Base-by-base conservation (phyloP, 2,797 vertebrate species). In the Gymnothorax reevesii region DNA sequence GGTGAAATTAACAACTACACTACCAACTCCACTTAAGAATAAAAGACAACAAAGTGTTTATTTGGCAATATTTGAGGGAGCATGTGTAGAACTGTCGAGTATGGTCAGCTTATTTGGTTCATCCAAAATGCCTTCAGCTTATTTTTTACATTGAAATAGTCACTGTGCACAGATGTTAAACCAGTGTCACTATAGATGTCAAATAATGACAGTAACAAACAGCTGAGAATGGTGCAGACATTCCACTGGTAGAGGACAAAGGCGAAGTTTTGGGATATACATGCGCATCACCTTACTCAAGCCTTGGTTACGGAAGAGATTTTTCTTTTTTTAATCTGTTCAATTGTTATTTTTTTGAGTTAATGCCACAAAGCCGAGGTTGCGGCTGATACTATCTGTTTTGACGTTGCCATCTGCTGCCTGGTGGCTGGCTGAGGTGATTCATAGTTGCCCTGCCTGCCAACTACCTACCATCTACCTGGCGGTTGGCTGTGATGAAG, bases 131-230 rank as follows among this genome's bases (percentile, higher is more conserved):
- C 73, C 52, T 15, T 77, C 15, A 15, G 73, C 13, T 49, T 49
- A 42, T 75, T 75, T 75, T 75, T 75, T 6, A 75, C 71, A 75
- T 75, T 75, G 10, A 42, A 15, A 33, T 69, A 6, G 66, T 25
- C 66, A 25, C 42, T 75, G 10, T 33, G 25, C 71, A 75, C 71
- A 75, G 15, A 77, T 77, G 15, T 20, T 17, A 20, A 77, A 49
- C 17, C 33, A 9, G 33, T 52, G 15, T 49, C 15, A 49, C 49
- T 42, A 77, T 15, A 80, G 55, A 80, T 80, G 22, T 80, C 77
- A 80, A 80, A 80, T 22, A 52, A 22, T 80, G 49, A 80, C 52
- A 22, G 77, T 54, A 77, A 52, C 33, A 77, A 77, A 77, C 73
- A 54, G 77, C 77, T 55, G 52, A 22, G 49, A 80, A 80, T 55